Evolutionary conservation across 2,113 vertebrate genomes (phyloP), one percentile per base, ranked within the genome.

Genomic region (Gymnorhina tibicen): DNA sequence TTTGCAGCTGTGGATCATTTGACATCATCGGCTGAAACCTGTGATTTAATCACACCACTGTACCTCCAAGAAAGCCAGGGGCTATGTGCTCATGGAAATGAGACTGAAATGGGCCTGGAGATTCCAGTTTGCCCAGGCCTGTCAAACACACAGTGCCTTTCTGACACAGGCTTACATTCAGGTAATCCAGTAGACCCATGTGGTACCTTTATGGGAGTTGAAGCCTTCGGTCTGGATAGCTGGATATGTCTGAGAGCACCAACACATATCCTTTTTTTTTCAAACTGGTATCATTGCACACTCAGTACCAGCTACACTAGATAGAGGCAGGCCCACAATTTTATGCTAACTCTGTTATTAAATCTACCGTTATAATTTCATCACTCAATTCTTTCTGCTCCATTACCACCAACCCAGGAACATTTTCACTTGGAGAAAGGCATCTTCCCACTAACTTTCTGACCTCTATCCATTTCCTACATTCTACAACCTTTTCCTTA

Each of bases 121-220:
- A 78, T 96, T 97, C 94, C 85, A 47, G 90, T 97, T 94, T 97
- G 89, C 95, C 93, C 93, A 96, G 97, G 89, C 94, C 97, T 97
- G 68, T 73, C 81, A 94, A 95, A 93, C 92, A 90, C 75, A 74
- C 89, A 97, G 93, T 94, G 93, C 87, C 91, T 95, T 96, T 91
- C 95, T 86, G 97, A 96, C 88, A 52, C 30, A 97, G 91, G 94
- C 81, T 87, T 95, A 93, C 91, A 89, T 97, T 97, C 96, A 95
- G 90, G 91, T 95, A 96, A 97, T 95, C 96, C 92, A 93, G 94
- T 88, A 90, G 94, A 96, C 95, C 94, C 92, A 95, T 66, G 69
- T 86, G 90, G 93, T 97, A 96, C 91, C 95, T 95, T 62, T 90
- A 88, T 77, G 93, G 89, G 92, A 93, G 96, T 81, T 91, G 94